Evolutionary conservation across 2,888 invertebrate genomes (phyloP), one percentile per base, ranked within the genome.

Genomic region (Agonopterix arenella): DNA sequence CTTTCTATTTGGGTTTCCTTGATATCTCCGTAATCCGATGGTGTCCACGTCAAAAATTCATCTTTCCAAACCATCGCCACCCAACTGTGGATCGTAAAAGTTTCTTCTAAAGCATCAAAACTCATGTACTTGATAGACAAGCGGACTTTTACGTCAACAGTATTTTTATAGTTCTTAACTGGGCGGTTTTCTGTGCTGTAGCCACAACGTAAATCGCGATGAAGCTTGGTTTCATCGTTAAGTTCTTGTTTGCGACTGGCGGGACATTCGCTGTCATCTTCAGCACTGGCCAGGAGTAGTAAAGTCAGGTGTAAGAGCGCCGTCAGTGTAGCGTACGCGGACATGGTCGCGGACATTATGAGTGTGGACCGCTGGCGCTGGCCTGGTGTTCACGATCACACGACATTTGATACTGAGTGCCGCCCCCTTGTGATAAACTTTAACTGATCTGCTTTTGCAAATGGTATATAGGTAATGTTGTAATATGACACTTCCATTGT

Each of bases 41-140:
- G 93, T 46, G 91, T 90, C 96, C 96, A 96, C 11, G 75, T 85
- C 11, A 96, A 81, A 71, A 93, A 92, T 58, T 93, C 92, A 66
- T 96, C 96, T 46, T 75, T 75, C 83, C 90, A 90, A 58, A 83
- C 79, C 68, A 91, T 57, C 11, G 83, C 84, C 46, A 91, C 74
- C 91, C 91, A 92, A 52, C 88, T 88, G 59, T 90, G 90, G 3
- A 92, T 61, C 1, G 84, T 84, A 50, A 93, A 77, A 1, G 80
- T 84, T 70, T 89, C 88, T 69, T 89, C 88, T 45, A 72, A 55
- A 9, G 64, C 40, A 51, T 89, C 85, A 49, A 89, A 84, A 54
- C 71, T 81, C 50, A 93, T 79, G 56, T 90, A 90, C 70, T 92
- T 92, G 2, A 93, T 71, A 8, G 91, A 76, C 52, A 93, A 74